Conservation (phyloP, 2,113 vertebrate species). For the Aegithalos caudatus region DNA sequence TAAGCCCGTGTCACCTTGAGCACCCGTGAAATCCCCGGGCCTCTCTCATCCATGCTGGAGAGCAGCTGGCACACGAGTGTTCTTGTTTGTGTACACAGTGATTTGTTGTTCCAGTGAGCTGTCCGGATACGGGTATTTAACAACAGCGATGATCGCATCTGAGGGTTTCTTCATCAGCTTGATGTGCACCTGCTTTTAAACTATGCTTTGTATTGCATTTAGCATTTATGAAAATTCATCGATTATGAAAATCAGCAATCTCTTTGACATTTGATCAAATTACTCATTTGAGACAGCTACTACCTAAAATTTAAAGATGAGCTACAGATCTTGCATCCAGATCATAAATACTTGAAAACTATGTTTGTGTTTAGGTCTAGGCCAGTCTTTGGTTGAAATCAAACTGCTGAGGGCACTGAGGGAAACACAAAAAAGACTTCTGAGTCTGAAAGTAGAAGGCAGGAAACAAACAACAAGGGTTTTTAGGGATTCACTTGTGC, state of each 20-base stretch:
- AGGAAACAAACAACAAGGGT: not conserved
- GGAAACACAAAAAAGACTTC: not conserved
- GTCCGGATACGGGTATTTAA: not conserved
- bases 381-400: not conserved
- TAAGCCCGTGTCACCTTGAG: not conserved
- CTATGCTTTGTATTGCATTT: not conserved
- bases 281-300: not conserved
- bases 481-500: not conserved
- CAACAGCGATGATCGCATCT: not conserved
- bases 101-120: conserved; percentile 16
- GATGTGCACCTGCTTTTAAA: not conserved
- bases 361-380: not conserved
- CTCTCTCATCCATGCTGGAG: not conserved
- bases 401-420: not conserved
- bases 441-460: not conserved
- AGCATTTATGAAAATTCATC: not conserved
- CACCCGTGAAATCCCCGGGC: not conserved
- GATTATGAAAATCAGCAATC: not conserved
- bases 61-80: not conserved
- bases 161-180: not conserved
- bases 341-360: not conserved
- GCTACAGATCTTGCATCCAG: not conserved
- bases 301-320: not conserved
- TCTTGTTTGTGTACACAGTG: not conserved
- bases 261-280: not conserved